These are phyloP conservation scores for Cassiopea xamachana DNA, from an alignment of 30 jellyfish, hydroid and myxozoan genomes.

Conservation along the genomic window DNA sequence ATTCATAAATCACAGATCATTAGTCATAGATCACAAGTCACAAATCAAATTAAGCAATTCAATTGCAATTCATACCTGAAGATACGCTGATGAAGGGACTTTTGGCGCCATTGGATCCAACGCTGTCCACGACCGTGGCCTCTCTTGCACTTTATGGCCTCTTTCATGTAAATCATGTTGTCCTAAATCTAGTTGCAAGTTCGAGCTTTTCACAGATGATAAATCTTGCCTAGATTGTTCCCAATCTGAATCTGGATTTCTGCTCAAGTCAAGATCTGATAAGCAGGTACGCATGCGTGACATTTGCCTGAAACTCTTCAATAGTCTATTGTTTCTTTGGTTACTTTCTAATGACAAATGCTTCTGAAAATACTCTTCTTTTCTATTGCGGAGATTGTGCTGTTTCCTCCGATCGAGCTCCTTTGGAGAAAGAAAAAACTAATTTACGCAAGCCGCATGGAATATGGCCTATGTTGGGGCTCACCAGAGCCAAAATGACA, in stretches of 20 bases:
- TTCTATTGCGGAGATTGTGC: constrained; percentile 33
- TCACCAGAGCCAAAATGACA: too few relatives aligned
- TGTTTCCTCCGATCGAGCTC: constrained; percentile 63
- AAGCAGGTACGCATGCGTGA: constrained; percentile 72
- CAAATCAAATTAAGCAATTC: background rate
- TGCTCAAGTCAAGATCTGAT: constrained; percentile 61
- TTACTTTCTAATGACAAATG: constrained; percentile 48
- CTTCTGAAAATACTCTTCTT: constrained; percentile 60
- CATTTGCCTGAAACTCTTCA: constrained; percentile 70
- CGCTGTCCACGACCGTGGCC: constrained; percentile 58
- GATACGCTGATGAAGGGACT: background rate
- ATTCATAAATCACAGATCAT: too few relatives aligned
- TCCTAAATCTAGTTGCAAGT: background rate
- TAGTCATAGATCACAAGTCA: too few relatives aligned
- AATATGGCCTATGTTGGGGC: too few relatives aligned
- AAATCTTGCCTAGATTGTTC: constrained; percentile 4
- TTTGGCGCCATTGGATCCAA: background rate
- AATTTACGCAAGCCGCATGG: background rate
- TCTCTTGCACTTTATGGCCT: background rate
- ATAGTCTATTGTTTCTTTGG: constrained; percentile 44
- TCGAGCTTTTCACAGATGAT: background rate
- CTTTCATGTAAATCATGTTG: background rate
- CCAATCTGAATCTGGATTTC: constrained; percentile 26
- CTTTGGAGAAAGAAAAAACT: background rate
- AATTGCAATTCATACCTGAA: background rate